Base-by-base conservation (phyloP, 1,140 invertebrate species). In the Aphaenogaster ashmeadi region DNA sequence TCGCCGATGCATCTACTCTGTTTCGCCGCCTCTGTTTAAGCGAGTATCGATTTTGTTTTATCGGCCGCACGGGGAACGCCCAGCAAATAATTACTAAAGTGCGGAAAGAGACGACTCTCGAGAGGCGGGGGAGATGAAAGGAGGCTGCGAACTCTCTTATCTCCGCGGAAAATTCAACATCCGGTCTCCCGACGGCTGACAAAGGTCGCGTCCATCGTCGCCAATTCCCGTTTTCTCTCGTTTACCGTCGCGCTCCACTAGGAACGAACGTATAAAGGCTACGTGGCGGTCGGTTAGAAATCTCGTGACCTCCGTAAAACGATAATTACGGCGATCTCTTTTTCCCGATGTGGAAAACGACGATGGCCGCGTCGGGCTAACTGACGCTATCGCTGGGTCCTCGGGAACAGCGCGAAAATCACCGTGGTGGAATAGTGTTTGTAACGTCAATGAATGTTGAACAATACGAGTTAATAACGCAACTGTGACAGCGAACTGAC, bases 111-210 rank as follows among this genome's bases (percentile, higher is more conserved):
- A 33, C 9, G 15, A 50, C 7, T 2, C 9, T 58, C 18, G 3
- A 64, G 8, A 27, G 54, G 5, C 5, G 33, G 21, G n/a, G 56
- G 21, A 15, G 47, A n/a, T 21, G 15, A 11, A 79, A 54, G 13
- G 62, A 36, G 74, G 13, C 5, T 44, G 36, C 44, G 44, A 85
- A 85, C 50, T 41, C 58, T 21, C 54, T 87, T 69, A 83, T 83
- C 64, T 87, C 44, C n/a, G 36, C 79, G 66, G 54, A 87, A 87
- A 87, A 87, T 72, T 81, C 78, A 71, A 83, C 79, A 52, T 71
- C 78, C 78, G 78, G 52, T 62, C 38, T 80, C 38, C 27, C 41
- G 41, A 13, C 54, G n/a, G 54, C 3, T 74, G 80, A 84, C 80
- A 75, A 84, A 84, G 80, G 54, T 75, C 80, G 41, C 36, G 50